Percentiles rank a stretch among this genome's conserved stretches.
These are phyloP conservation scores for Leptoteleia sp. DNA, from an alignment of 1,140 invertebrate species.

Conservation along the genomic window DNA sequence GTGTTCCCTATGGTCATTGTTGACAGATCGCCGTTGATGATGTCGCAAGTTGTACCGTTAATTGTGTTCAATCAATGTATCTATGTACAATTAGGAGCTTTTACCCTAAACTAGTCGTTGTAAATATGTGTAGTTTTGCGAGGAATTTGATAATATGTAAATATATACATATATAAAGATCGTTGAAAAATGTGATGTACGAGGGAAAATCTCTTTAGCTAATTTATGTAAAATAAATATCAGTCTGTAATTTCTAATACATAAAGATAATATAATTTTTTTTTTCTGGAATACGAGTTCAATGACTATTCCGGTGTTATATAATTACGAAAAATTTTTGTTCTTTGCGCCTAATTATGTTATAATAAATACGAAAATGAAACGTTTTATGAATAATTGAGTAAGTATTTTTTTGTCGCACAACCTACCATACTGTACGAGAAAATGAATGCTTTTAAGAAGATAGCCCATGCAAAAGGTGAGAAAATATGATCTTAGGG, in stretches of 20 bases:
- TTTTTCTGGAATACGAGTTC: conserved; percentile 8
- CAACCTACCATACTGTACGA: no score
- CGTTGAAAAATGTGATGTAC: conserved; percentile 39
- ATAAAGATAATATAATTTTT: conserved; percentile 13
- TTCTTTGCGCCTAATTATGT: conserved; percentile 26
- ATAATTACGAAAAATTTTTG: neutral
- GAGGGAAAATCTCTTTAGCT: conserved; percentile 23
- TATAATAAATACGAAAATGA: conserved; percentile 20
- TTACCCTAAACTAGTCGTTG: conserved; percentile 49
- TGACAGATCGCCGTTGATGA: conserved; percentile 61
- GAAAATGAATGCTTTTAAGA: no score
- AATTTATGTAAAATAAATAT: conserved; percentile 25
- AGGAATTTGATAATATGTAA: conserved; percentile 53
- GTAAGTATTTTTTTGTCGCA: no score
- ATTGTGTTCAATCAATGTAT: conserved; percentile 68
- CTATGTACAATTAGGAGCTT: conserved; percentile 66
- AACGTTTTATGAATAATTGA: neutral
- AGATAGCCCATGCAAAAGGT: no score
- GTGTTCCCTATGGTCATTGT: conserved; percentile 60
- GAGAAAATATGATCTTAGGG: no score
- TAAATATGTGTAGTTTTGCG: conserved; percentile 61
- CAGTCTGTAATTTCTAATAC: conserved; percentile 30
- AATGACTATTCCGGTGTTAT: conserved; percentile 6
- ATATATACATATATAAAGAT: conserved; percentile 47
- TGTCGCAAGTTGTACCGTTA: conserved; percentile 64